These are phyloP conservation scores for Meiosimyza decipiens DNA, from an alignment of 2,888 invertebrate genomes.

Conservation along the genomic window DNA sequence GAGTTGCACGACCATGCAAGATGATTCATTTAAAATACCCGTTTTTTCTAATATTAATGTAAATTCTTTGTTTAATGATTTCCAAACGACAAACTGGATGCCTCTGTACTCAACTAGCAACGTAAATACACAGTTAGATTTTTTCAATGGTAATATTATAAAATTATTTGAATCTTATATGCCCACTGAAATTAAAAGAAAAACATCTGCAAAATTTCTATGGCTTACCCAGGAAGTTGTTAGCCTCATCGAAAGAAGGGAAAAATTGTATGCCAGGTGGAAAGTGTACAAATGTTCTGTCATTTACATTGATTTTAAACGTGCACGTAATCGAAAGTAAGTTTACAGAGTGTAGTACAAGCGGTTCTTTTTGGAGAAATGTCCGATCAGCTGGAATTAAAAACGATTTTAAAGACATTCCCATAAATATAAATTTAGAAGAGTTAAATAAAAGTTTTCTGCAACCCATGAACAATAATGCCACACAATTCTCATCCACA, in stretches of 20 bases:
- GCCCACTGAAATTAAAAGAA: background rate
- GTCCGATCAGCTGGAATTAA: background rate
- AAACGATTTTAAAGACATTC: background rate
- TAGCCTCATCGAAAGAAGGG: background rate
- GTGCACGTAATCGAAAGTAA: background rate
- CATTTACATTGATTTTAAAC: background rate
- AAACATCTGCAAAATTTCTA: background rate
- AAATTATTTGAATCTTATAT: background rate
- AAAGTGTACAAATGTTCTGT: slow-evolving; percentile 8
- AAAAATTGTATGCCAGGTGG: slow-evolving; percentile 4
- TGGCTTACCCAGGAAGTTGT: slow-evolving; percentile 10
- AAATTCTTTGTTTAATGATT: background rate
- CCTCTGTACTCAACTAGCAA: background rate
- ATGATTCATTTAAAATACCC: background rate
- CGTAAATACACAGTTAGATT: background rate
- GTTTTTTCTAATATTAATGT: background rate
- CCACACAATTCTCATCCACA: too few relatives aligned
- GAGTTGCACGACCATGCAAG: background rate
- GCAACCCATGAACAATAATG: background rate
- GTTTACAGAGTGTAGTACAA: background rate
- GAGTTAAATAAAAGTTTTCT: slow-evolving; percentile 1
- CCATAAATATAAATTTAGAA: slow-evolving; percentile 4
- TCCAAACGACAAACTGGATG: background rate
- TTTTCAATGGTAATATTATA: background rate
- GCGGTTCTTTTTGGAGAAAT: background rate